Evolutionary conservation across 2,888 invertebrate genomes (phyloP).

Genomic region (Tenthredo scrophulariae): DNA sequence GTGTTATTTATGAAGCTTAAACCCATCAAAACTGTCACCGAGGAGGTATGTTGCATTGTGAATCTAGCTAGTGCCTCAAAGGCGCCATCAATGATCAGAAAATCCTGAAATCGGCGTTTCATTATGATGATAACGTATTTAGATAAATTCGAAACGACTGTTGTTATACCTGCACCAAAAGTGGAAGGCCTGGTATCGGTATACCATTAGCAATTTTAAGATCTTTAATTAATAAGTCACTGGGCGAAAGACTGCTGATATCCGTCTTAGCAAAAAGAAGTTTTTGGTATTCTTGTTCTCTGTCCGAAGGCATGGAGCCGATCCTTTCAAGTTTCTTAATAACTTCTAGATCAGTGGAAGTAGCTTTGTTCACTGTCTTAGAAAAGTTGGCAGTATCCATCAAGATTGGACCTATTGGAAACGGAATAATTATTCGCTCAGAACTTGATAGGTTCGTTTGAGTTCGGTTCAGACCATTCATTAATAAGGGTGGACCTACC

Average conservation of each 20-base stretch:
- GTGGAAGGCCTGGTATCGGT: slow-evolving; percentile 83
- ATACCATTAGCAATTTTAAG: slow-evolving; percentile 84
- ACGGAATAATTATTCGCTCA: slow-evolving; percentile 3
- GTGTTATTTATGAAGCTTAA: slow-evolving; percentile 80
- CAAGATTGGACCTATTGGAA: slow-evolving; percentile 85
- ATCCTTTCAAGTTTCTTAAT: slow-evolving; percentile 81
- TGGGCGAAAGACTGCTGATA: slow-evolving; percentile 82
- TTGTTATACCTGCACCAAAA: slow-evolving; percentile 82
- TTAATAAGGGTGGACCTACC: slow-evolving; percentile 62
- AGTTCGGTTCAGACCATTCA: not conserved
- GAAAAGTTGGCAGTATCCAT: slow-evolving; percentile 91
- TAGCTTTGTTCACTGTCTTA: slow-evolving; percentile 84
- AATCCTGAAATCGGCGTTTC: slow-evolving; percentile 77
- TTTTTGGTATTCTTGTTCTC: slow-evolving; percentile 76
- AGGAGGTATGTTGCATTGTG: slow-evolving; percentile 76
- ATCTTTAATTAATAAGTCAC: slow-evolving; percentile 88
- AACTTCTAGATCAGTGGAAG: slow-evolving; percentile 83
- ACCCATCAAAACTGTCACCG: slow-evolving; percentile 82
- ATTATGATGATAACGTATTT: not conserved
- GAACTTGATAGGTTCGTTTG: not conserved
- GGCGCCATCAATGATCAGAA: slow-evolving; percentile 79
- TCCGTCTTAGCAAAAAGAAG: slow-evolving; percentile 85
- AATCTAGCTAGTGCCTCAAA: slow-evolving; percentile 80
- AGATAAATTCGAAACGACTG: not conserved
- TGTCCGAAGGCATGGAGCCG: slow-evolving; percentile 75